Conservation (phyloP, 2,888 invertebrate species). For the Cloeon dipterum region DNA sequence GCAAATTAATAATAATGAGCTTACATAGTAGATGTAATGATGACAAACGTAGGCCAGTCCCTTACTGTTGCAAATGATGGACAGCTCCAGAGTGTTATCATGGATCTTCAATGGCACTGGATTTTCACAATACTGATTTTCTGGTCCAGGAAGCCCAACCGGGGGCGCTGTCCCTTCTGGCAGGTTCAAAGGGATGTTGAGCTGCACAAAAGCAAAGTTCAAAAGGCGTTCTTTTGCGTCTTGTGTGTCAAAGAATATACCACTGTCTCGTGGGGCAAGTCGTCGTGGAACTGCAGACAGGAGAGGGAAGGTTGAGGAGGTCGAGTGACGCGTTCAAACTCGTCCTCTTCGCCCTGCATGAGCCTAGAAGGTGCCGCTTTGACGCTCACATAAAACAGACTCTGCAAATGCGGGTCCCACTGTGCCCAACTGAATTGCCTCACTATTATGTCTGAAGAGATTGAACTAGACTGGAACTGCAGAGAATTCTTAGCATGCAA, state of each 20-base stretch:
- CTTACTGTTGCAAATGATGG: conserved; percentile 46
- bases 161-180: conserved; percentile 35
- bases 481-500: no score
- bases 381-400: conserved; percentile 63
- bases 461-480: no score
- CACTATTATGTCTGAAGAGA: conserved; percentile 25
- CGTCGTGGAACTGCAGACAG: conserved; percentile 67
- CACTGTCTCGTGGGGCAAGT: conserved; percentile 68
- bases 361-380: conserved; percentile 38
- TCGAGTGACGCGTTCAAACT: conserved; percentile 20
- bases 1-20: no score
- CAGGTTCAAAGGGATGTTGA: conserved; percentile 63
- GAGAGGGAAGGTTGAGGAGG: conserved; percentile 49
- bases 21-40: conserved; percentile 55
- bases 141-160: conserved; percentile 31
- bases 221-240: not conserved
- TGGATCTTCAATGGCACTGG: conserved; percentile 56
- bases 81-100: conserved; percentile 57
- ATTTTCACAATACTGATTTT: conserved; percentile 57
- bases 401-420: conserved; percentile 59
- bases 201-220: conserved; percentile 21
- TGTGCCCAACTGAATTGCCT: conserved; percentile 67
- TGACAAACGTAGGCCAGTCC: conserved; percentile 60
- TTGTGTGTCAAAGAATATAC: conserved; percentile 22
- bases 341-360: conserved; percentile 37